Evolutionary conservation across 2,113 vertebrate genomes (phyloP).

Genomic region (Sigmodon hispidus): DNA sequence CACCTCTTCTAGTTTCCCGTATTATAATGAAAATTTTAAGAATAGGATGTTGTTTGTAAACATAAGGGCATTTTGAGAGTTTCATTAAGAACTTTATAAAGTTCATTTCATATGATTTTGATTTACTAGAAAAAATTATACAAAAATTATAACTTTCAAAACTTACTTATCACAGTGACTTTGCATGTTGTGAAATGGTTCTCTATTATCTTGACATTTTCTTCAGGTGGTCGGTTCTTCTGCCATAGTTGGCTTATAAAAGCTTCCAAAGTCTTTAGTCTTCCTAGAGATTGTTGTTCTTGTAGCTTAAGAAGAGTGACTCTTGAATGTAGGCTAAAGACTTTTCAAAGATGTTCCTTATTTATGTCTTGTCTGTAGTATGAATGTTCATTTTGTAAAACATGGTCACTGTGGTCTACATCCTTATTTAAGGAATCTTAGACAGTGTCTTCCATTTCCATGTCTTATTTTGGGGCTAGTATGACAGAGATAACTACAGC

Average conservation of each 20-base stretch:
- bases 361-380: conserved; percentile 89
- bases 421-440: conserved; percentile 49
- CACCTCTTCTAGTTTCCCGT: background rate
- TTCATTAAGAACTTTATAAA: conserved; percentile 51
- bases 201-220: conserved; percentile 87
- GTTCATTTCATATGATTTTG: conserved; percentile 45
- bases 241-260: conserved; percentile 87
- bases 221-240: conserved; percentile 89
- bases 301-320: conserved; percentile 87
- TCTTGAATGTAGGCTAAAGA: conserved; percentile 90
- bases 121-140: conserved; percentile 41
- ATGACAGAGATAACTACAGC: conserved; percentile 72
- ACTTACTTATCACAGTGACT: conserved; percentile 82
- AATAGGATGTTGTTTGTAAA: background rate
- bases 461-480: conserved; percentile 72
- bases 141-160: conserved; percentile 40
- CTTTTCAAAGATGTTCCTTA: conserved; percentile 89
- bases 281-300: conserved; percentile 88
- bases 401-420: conserved; percentile 70
- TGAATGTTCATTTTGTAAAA: conserved; percentile 89
- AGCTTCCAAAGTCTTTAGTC: conserved; percentile 88
- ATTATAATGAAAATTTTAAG: background rate
- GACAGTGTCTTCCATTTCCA: conserved; percentile 74
- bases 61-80: background rate
- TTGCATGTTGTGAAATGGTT: conserved; percentile 86